Evolutionary conservation across 1,140 invertebrate genomes (phyloP), one percentile per base, ranked within the genome.

Genomic region (Galleria mellonella): DNA sequence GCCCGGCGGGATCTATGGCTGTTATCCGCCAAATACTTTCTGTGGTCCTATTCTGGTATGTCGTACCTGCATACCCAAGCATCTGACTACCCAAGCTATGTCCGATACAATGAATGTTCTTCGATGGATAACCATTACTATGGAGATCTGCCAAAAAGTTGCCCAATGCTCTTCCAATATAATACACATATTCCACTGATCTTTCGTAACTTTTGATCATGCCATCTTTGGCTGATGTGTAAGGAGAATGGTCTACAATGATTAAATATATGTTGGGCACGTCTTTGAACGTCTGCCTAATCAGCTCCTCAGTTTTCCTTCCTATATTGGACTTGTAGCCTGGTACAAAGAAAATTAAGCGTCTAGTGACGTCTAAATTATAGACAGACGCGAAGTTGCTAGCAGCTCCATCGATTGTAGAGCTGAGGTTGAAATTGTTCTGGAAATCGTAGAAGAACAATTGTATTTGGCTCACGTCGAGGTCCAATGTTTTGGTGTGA

Each of bases 1-100:
- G 91, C 9, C 90, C 88, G 0, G 91, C 91, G 29, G 90, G 90
- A 71, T 92, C 91, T 4, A 90, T 51, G 0, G 86, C 89, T 2
- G 88, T 89, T 23, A 89, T 85, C 28, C 89, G 61, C 64, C 67
- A 69, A 27, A 83, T 43, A 35, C 69, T 78, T 15, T 84, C 72
- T 1, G 32, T 41, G 1, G 81, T 82, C 6, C 44, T 12, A 30
- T 69, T 62, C 4, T 43, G 64, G 39, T 73, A 82, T 1, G 31
- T 54, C 7, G 65, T 65, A 2, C 83, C 87, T 13, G 76, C 74
- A 30, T 78, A 77, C 2, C 84, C 87, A 1, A 87, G 51, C 37
- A 87, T 82, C 42, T 89, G 87, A 17, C 73, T 74, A n/a, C 87
- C 87, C 17, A 88, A 64, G 32, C 87, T 88, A 40, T 88, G 87